A percentile compares a stretch with the other conserved stretches of the same genome.
phyloP scores from a whole-genome alignment of 2,797 vertebrate species.

The Hydrolagus colliei region DNA sequence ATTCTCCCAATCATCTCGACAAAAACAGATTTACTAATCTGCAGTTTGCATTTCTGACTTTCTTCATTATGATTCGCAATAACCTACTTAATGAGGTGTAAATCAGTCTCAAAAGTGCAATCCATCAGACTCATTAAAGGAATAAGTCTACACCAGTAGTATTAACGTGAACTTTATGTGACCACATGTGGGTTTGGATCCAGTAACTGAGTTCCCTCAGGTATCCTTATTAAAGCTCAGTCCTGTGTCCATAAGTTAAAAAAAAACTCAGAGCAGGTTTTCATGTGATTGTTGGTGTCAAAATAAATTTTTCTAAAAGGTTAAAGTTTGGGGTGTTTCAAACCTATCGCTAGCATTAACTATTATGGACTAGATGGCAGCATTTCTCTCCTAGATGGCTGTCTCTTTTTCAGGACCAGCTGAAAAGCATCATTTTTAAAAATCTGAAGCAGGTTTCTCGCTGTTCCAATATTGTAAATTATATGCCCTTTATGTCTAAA shows the following conservation, averaged over 20 bases:
- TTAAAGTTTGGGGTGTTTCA: not conserved
- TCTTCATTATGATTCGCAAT: constrained; percentile 8
- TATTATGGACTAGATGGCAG: too few relatives aligned
- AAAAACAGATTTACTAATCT: constrained; percentile 19
- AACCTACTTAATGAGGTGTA: constrained; percentile 24
- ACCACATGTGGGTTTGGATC: constrained; percentile 40
- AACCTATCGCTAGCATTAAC: not conserved
- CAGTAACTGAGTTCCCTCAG: constrained; percentile 43
- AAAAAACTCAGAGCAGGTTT: not conserved
- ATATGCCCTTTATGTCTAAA: too few relatives aligned
- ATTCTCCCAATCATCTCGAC: not conserved
- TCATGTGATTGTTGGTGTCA: not conserved
- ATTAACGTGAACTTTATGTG: constrained; percentile 53
- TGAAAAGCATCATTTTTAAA: too few relatives aligned
- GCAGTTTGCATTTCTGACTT: not conserved
- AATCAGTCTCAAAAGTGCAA: not conserved
- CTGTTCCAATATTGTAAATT: too few relatives aligned
- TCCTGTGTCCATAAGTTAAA: constrained; percentile 43
- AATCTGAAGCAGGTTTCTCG: too few relatives aligned
- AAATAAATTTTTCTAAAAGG: not conserved
- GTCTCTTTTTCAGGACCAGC: too few relatives aligned
- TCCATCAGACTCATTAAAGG: not conserved
- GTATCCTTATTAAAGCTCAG: constrained; percentile 45
- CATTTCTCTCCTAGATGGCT: too few relatives aligned
- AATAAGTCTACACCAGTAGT: not conserved